These are phyloP conservation scores for Caenorhabditis uteleia DNA, from an alignment of 2,888 invertebrate species.

Conservation along the genomic window DNA sequence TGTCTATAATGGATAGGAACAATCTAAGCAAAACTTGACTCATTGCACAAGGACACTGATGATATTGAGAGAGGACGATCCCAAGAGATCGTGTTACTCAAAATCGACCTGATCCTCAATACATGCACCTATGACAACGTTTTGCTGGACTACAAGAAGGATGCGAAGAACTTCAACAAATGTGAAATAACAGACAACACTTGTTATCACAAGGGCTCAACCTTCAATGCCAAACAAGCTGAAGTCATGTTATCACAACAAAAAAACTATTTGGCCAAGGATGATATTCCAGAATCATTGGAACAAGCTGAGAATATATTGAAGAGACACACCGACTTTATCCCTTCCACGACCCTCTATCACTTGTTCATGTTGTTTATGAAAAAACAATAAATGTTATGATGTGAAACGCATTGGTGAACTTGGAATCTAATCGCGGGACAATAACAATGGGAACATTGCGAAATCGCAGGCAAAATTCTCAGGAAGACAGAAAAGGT, in stretches of 20 bases:
- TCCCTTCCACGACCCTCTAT: slow-evolving; percentile 99
- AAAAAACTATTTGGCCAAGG: slow-evolving; percentile 94
- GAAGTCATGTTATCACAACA: slow-evolving; percentile 93
- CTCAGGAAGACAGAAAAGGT: no score
- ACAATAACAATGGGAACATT: no score
- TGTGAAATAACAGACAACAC: slow-evolving; percentile 99
- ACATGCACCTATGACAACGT: slow-evolving; percentile 97
- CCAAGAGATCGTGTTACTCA: no score
- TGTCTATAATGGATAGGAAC: no score
- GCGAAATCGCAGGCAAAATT: no score
- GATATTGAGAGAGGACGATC: no score
- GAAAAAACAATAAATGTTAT: no score
- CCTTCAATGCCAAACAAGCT: slow-evolving; percentile 88
- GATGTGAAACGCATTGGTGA: no score
- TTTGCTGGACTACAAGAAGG: slow-evolving; percentile 97
- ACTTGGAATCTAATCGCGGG: no score
- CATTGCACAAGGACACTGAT: no score
- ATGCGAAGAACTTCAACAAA: slow-evolving; percentile 97
- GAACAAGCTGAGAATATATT: slow-evolving; percentile 96
- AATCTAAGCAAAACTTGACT: no score
- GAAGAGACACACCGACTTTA: slow-evolving; percentile 96
- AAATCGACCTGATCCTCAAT: slow-evolving; percentile 88
- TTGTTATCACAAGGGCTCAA: slow-evolving; percentile 91
- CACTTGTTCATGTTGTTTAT: no score
- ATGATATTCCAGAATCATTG: slow-evolving; percentile 78